A percentile compares a stretch with the other conserved stretches of the same genome.
Conservation (phyloP, 2,888 invertebrate species). For the Protophormia terraenovae region DNA sequence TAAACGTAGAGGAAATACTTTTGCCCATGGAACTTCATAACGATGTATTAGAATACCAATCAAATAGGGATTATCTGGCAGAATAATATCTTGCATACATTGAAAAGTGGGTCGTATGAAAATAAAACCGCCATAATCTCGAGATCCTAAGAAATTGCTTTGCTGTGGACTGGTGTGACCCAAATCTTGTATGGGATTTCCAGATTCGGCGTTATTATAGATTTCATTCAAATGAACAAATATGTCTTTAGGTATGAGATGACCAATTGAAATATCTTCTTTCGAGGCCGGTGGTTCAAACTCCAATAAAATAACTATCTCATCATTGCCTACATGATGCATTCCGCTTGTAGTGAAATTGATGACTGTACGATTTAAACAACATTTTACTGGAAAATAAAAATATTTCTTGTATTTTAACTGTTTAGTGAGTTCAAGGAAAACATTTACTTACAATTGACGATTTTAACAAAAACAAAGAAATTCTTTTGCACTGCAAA, state of each 20-base stretch:
- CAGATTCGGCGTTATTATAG: constrained; percentile 86
- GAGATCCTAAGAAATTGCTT: constrained; percentile 84
- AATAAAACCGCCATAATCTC: constrained; percentile 91
- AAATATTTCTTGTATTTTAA: too few species aligned
- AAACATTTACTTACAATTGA: constrained; percentile 89
- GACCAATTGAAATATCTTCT: background rate
- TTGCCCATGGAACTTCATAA: constrained; percentile 84
- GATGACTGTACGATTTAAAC: constrained; percentile 88
- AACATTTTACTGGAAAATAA: constrained; percentile 86
- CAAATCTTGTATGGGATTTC: constrained; percentile 87
- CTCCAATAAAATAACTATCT: constrained; percentile 89
- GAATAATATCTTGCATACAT: constrained; percentile 88
- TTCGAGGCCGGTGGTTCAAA: constrained; percentile 83
- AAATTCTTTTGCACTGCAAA: constrained; percentile 90
- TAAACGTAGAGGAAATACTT: constrained; percentile 88
- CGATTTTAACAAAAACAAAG: constrained; percentile 87
- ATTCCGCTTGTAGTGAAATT: constrained; percentile 90
- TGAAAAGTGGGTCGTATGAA: constrained; percentile 91
- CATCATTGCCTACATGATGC: constrained; percentile 91
- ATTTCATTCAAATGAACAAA: constrained; percentile 88
- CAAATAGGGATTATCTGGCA: constrained; percentile 89
- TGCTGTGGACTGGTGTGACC: constrained; percentile 84
- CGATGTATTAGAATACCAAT: constrained; percentile 90
- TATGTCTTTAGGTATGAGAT: constrained; percentile 85
- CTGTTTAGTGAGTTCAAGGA: too few species aligned